Percentiles rank a stretch among this genome's conserved stretches.
Evolutionary conservation across 2,113 vertebrate genomes (phyloP).

Genomic region (Xenopus tropicalis): DNA sequence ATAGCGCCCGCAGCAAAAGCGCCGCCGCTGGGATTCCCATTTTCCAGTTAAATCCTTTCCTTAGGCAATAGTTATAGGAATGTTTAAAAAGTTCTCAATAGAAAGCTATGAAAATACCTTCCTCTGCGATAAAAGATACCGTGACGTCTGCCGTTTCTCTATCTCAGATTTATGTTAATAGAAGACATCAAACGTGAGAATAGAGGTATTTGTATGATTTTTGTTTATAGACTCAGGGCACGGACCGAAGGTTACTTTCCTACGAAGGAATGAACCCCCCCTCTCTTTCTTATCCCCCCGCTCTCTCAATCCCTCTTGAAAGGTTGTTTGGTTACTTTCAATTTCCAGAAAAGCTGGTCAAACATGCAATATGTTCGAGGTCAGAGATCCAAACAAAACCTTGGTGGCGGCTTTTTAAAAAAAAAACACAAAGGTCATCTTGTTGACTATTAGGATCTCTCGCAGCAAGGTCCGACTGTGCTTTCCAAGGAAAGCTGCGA

Average conservation of each 20-base stretch:
- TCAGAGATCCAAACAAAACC: constrained; percentile 66
- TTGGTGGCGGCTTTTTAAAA: constrained; percentile 63
- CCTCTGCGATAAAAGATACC: constrained; percentile 49
- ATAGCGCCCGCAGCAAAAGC: constrained; percentile 54
- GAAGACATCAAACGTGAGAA: constrained; percentile 58
- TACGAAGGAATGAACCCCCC: constrained; percentile 53
- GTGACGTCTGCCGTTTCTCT: constrained; percentile 55
- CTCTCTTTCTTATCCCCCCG: constrained; percentile 16
- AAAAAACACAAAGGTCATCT: constrained; percentile 47
- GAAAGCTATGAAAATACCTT: constrained; percentile 48
- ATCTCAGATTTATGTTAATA: constrained; percentile 55
- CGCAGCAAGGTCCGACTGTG: constrained; percentile 91
- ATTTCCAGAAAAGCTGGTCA: constrained; percentile 62
- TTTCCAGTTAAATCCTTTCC: constrained; percentile 47
- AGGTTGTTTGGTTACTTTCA: constrained; percentile 64
- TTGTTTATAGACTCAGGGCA: constrained; percentile 54
- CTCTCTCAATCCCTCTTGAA: constrained; percentile 51
- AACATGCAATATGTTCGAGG: constrained; percentile 64
- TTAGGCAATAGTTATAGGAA: constrained; percentile 47
- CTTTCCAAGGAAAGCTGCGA: constrained; percentile 97
- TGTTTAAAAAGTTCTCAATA: constrained; percentile 49
- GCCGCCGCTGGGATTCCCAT: constrained; percentile 52
- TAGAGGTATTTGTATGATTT: constrained; percentile 59
- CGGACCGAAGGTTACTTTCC: constrained; percentile 60
- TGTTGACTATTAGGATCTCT: constrained; percentile 81